A percentile compares a stretch with the other conserved stretches of the same genome.
Conservation (phyloP, 2,113 vertebrate species). For the Orientallactaga bullata region DNA sequence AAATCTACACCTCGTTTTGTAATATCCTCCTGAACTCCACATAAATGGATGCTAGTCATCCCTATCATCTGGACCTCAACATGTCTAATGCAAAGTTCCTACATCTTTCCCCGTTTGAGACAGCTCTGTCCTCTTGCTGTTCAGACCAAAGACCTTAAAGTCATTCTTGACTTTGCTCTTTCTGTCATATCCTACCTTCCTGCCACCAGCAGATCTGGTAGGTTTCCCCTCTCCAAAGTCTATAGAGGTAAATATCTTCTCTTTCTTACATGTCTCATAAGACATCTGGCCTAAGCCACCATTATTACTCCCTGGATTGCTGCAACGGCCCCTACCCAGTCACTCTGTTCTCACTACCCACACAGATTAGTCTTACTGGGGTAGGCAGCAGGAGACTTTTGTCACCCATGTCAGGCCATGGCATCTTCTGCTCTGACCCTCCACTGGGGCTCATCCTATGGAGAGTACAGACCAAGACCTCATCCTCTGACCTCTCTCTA, state of each 20-base stretch:
- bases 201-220: not conserved
- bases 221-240: not conserved
- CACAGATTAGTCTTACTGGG: not conserved
- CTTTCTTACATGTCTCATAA: not conserved
- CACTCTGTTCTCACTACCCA: not conserved
- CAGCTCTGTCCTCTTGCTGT: not conserved
- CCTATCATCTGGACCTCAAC: not conserved
- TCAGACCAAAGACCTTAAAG: not conserved
- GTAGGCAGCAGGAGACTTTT: not conserved
- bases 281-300: not conserved
- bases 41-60: not conserved
- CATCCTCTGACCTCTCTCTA: not conserved
- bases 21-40: not conserved
- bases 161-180: not conserved
- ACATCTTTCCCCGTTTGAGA: not conserved
- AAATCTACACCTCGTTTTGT: not conserved
- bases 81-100: not conserved
- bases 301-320: not conserved
- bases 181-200: not conserved
- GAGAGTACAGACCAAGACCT: not conserved
- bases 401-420: not conserved
- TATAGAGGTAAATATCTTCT: not conserved
- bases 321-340: not conserved
- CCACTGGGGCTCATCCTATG: fast-evolving
- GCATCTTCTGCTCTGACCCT: not conserved